Conservation (phyloP, 2,888 invertebrate genomes). For the Atethmia centrago region DNA sequence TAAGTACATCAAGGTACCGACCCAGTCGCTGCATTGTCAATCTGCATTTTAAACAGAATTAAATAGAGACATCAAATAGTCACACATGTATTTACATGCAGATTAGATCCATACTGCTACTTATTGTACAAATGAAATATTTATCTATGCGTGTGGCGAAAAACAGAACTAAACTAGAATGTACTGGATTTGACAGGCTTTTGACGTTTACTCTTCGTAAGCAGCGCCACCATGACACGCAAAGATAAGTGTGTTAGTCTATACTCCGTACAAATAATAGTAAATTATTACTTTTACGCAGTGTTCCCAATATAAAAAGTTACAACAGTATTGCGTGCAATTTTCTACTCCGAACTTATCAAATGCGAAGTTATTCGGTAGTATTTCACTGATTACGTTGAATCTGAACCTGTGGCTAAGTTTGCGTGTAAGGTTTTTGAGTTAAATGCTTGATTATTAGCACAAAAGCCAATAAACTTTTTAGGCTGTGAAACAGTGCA, state of each 20-base stretch:
- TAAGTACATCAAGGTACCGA: constrained; percentile 16
- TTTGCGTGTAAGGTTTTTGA: constrained; percentile 27
- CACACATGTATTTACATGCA: constrained; percentile 42
- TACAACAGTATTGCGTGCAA: not conserved
- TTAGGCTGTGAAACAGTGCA: too few relatives aligned
- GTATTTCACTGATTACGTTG: constrained; percentile 4
- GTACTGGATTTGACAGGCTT: constrained; percentile 26
- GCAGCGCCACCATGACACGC: constrained; percentile 7
- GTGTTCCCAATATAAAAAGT: not conserved
- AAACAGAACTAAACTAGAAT: constrained; percentile 29
- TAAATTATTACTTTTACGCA: not conserved
- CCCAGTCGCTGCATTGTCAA: constrained; percentile 32
- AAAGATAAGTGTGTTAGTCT: constrained; percentile 10
- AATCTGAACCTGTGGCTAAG: not conserved
- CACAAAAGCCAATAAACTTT: constrained; percentile 4
- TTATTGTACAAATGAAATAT: constrained; percentile 21
- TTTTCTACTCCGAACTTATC: constrained; percentile 10
- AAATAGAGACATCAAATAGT: constrained; percentile 60
- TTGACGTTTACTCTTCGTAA: constrained; percentile 14
- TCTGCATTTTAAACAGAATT: constrained; percentile 40
- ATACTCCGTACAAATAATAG: constrained; percentile 15
- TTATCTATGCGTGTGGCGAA: constrained; percentile 40
- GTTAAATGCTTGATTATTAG: constrained; percentile 4
- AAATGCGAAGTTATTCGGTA: not conserved
- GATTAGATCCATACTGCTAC: constrained; percentile 41